Evolutionary conservation across 2,113 vertebrate species (phyloP), one percentile per base, ranked within the genome.

Genomic region (Albula goreensis): DNA sequence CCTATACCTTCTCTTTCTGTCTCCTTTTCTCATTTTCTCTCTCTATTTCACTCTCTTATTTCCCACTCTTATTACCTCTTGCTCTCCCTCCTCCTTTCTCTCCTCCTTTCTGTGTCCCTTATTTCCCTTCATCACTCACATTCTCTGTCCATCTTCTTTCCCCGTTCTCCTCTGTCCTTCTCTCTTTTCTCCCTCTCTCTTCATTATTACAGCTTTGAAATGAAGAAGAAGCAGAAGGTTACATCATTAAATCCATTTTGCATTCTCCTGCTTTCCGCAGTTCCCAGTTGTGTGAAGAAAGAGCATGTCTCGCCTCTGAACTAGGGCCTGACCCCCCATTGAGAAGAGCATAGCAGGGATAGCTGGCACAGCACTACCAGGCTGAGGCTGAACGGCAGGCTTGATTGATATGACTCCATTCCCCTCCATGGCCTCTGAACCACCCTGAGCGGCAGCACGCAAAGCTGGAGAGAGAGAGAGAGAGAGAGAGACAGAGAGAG

Each of bases 271-370:
- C 50, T 57, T 82, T 31, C 82, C 25, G 48, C 50, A 31, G 48
- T 85, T 88, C 86, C 88, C 15, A 78, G 88, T 87, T 86, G 84
- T 81, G 51, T 86, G 88, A 92, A 89, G 81, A 87, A 81, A 50
- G 25, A 48, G 48, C 84, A 86, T 88, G 52, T 19, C 52, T 19
- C 78, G 12, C 31, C 51, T 12, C 56, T 3, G 15, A 4, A 15
- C 22, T 41, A 15, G 50, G 50, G 11, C 11, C 6, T 1, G 2
- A 41, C 15, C 82, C 11, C 11, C 77, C 77, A 7, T 63, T 15
- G n/a, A 31, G 87, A 17, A 50, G 50, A 52, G 82, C 49, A 89
- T 88, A 90, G 81, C 78, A 80, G 3, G 78, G 79, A 6, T 17
- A 57, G 52, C 0, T 0, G 0, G 8, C 31, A 78, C 90, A 51